phyloP scores from a whole-genome alignment of 1,140 invertebrate species.

The Tetramorium alpestre region DNA sequence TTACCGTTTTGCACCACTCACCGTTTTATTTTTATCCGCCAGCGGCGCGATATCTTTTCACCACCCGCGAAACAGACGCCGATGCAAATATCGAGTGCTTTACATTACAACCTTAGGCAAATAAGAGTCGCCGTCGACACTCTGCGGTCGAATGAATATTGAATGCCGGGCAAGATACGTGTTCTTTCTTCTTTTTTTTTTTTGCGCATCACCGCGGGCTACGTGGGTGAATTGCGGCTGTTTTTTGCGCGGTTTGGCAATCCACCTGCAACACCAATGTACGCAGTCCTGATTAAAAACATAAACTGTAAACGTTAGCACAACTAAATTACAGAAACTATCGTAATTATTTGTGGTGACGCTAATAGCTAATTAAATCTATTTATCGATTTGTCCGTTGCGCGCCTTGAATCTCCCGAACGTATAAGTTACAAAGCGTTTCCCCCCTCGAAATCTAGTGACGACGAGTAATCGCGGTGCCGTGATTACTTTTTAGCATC shows the following conservation, averaged over 20 bases:
- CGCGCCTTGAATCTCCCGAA: neutral
- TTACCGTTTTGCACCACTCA: conserved; percentile 48
- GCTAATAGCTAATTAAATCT: neutral
- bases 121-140: conserved; percentile 29
- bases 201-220: neutral
- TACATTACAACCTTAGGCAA: conserved; percentile 43
- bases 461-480: neutral
- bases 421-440: neutral
- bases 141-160: conserved; percentile 20
- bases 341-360: neutral
- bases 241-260: neutral
- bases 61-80: conserved; percentile 31
- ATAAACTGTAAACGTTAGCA: neutral
- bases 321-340: neutral
- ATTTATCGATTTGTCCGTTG: neutral
- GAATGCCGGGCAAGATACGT: conserved; percentile 25
- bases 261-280: neutral
- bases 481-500: conserved; percentile 2
- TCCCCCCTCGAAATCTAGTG: neutral
- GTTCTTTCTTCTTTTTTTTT: neutral
- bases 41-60: conserved; percentile 56
- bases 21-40: conserved; percentile 63
- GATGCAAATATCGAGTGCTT: conserved; percentile 38
- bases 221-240: neutral
- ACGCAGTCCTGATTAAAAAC: neutral